Evolutionary conservation across 2,888 invertebrate species (phyloP), one percentile per base, ranked within the genome.

Genomic region (Limnephilus lunatus): DNA sequence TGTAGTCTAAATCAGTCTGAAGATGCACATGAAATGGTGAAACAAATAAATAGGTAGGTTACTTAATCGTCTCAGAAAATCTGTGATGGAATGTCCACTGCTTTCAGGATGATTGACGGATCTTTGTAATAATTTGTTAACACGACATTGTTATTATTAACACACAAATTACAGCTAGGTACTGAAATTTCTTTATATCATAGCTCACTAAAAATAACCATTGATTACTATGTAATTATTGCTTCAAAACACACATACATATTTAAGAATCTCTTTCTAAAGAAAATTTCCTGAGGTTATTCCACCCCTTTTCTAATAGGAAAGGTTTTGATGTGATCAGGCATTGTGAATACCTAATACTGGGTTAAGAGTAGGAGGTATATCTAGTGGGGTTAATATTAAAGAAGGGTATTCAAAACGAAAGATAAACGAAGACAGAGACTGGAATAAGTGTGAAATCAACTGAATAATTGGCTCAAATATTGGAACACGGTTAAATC

Each of bases 381-480:
- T 44, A n/a, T 68, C 30, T 48, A 39, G 44, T 11, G 90, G 31
- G 87, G 68, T 90, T 90, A 85, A 48, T 31, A 48, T 85, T 88
- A 68, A 25, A n/a, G 68, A 25, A 68, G 25, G 25, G 68, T 68
- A 68, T 7, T 68, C 9, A 35, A 53, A n/a, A 86, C 81, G 90
- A 90, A 92, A 82, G 92, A 92, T 91, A 91, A 90, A 92, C 91
- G 90, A 95, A 95, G 95, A 95, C 94, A 95, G 95, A 94, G 95
- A 94, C 88, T 92, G 91, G 94, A 94, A 94, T 94, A 94, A 95
- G 95, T 95, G 95, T 95, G 95, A 95, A 95, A 95, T 95, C 95
- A 95, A 95, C 94, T 95, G 95, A 94, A 95, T 95, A 95, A 95
- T 95, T 95, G 94, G 95, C 94, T 94, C 95, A 95, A 95, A 95